These are phyloP conservation scores for Periplaneta americana DNA, from an alignment of 1,140 invertebrate species.

Conservation along the genomic window DNA sequence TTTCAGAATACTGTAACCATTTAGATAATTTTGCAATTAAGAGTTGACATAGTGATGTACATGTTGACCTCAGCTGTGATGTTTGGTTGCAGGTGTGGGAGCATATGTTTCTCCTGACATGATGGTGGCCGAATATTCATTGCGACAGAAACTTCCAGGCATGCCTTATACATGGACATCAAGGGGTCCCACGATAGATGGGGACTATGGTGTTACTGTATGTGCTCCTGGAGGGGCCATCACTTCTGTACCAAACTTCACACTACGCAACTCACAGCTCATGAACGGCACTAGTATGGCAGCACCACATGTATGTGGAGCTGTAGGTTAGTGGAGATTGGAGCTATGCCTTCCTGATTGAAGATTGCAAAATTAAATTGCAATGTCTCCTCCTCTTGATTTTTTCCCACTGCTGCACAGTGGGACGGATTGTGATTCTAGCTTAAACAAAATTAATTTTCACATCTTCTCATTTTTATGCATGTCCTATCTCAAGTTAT, in stretches of 20 bases:
- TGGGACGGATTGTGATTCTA: too few relatives aligned
- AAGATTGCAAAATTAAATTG: too few relatives aligned
- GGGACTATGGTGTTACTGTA: conserved; percentile 79
- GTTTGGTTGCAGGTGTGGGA: conserved; percentile 63
- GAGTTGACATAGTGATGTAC: too few relatives aligned
- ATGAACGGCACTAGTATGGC: conserved; percentile 99
- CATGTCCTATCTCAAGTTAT: too few relatives aligned
- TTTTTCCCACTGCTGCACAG: too few relatives aligned
- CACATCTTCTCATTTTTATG: too few relatives aligned
- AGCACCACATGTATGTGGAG: conserved; percentile 90
- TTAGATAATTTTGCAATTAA: too few relatives aligned
- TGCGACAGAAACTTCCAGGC: conserved; percentile 74
- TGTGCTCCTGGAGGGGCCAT: conserved; percentile 96
- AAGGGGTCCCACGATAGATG: conserved; percentile 83
- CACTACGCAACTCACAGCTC: conserved; percentile 75
- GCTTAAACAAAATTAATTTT: too few relatives aligned
- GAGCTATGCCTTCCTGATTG: neutral
- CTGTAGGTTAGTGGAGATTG: conserved; percentile 54
- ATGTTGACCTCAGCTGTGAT: neutral
- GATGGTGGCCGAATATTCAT: conserved; percentile 93
- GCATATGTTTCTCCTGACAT: conserved; percentile 96
- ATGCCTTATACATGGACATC: conserved; percentile 95
- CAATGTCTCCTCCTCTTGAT: too few relatives aligned
- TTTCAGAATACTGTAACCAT: too few relatives aligned
- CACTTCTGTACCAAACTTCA: conserved; percentile 90